A percentile compares a stretch with the other conserved stretches of the same genome.
Conservation (phyloP, 2,797 vertebrate species). For the Buceros bicornis region DNA sequence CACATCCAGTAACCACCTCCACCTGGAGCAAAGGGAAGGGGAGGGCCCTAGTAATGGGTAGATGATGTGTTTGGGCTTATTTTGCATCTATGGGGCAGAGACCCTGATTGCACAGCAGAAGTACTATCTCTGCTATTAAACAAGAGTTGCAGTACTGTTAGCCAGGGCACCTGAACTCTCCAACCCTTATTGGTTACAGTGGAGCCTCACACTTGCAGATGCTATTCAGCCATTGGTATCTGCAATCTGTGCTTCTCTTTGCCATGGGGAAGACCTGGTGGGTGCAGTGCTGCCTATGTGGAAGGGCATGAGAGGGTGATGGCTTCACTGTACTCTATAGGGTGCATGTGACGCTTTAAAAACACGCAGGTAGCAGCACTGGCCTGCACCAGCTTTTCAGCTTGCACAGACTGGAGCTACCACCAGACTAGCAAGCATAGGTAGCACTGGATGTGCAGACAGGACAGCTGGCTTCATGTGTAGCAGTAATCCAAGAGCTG, state of each 20-base stretch:
- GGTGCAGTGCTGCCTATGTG: background rate
- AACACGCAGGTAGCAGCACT: background rate
- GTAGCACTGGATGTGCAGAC: background rate
- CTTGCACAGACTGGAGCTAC: background rate
- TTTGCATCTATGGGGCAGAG: background rate
- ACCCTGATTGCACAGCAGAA: background rate
- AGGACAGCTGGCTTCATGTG: background rate
- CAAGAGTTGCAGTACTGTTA: background rate
- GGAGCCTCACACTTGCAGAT: background rate
- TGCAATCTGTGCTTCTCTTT: background rate
- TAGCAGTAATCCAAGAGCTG: constrained; percentile 14
- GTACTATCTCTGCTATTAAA: background rate
- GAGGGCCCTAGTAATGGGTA: background rate
- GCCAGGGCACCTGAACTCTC: background rate
- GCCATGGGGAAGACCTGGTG: fast-evolving
- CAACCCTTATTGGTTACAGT: background rate
- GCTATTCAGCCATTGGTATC: background rate
- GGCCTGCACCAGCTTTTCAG: background rate
- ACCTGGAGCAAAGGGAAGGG: background rate
- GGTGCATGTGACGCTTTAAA: background rate
- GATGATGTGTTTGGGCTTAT: background rate
- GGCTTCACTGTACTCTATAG: background rate
- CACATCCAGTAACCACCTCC: background rate
- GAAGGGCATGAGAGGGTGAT: background rate
- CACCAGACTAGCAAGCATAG: background rate